A percentile compares a stretch with the other conserved stretches of the same genome.
These are phyloP conservation scores for Gadopsis marmoratus DNA, from an alignment of 2,797 vertebrate genomes.

Conservation along the genomic window DNA sequence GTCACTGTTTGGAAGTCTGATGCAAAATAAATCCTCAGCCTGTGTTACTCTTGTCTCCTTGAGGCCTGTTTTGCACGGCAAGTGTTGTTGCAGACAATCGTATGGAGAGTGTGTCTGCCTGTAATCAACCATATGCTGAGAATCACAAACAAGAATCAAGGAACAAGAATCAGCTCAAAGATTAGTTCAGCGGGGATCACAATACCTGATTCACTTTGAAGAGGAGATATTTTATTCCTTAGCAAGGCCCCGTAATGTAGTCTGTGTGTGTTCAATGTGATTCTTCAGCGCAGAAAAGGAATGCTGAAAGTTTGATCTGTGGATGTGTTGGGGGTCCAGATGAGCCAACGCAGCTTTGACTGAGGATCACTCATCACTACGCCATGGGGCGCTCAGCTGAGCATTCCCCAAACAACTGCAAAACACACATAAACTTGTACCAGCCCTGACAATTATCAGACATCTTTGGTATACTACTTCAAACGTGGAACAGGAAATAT, in stretches of 20 bases:
- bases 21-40: neutral
- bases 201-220: conserved; percentile 60
- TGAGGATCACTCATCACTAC: neutral
- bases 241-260: conserved; percentile 31
- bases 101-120: conserved; percentile 11
- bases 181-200: conserved; percentile 42
- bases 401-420: neutral
- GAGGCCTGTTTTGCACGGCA: conserved; percentile 12
- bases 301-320: conserved; percentile 16
- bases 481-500: conserved; percentile 19
- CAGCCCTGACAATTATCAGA: conserved; percentile 15
- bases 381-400: neutral
- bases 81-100: conserved; percentile 15
- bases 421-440: conserved; percentile 29
- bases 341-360: conserved; percentile 37
- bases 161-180: conserved; percentile 21
- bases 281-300: conserved; percentile 25
- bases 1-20: neutral
- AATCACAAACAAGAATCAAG: conserved; percentile 40
- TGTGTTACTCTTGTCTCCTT: conserved; percentile 4
- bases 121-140: conserved; percentile 44
- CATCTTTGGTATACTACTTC: conserved; percentile 2
- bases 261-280: conserved; percentile 11
- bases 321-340: conserved; percentile 38
- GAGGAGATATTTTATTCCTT: conserved; percentile 35